Conservation (phyloP, 2,113 vertebrate genomes). For the Prunella himalayana region DNA sequence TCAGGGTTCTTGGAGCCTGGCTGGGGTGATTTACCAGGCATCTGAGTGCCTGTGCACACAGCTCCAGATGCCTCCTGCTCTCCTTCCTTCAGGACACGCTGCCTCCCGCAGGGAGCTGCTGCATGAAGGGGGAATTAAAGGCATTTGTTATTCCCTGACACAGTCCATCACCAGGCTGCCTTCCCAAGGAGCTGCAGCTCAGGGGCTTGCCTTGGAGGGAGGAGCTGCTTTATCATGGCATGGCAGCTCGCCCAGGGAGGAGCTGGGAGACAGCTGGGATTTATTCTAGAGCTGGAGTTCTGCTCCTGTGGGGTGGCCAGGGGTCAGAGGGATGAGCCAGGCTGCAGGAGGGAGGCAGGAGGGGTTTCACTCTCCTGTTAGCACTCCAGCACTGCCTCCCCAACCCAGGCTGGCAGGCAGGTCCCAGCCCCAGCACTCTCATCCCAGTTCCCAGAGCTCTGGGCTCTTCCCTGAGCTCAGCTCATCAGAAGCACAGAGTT, state of each 20-base stretch:
- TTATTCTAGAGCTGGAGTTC: accelerated
- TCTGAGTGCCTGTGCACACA: background rate
- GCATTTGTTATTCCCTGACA: background rate
- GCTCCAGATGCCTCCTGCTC: accelerated
- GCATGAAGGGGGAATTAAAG: background rate
- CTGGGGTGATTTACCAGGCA: background rate
- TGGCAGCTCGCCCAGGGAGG: background rate
- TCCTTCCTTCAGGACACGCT: background rate
- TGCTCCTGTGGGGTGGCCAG: background rate
- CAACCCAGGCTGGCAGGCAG: background rate
- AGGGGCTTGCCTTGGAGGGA: background rate
- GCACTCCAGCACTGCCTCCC: accelerated
- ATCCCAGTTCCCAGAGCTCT: background rate
- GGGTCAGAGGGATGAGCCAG: background rate
- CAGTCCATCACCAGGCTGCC: background rate
- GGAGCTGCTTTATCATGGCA: background rate
- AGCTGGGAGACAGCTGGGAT: background rate
- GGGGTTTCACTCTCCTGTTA: background rate
- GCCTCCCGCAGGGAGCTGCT: background rate
- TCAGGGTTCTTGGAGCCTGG: background rate
- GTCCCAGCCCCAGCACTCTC: background rate
- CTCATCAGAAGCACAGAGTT: accelerated
- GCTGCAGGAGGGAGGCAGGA: background rate
- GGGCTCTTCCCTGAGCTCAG: background rate
- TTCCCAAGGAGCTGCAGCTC: background rate